Evolutionary conservation across 53 echinoderm and acorn worm genomes (phyloP).

Genomic region (Holothuria leucospilota): DNA sequence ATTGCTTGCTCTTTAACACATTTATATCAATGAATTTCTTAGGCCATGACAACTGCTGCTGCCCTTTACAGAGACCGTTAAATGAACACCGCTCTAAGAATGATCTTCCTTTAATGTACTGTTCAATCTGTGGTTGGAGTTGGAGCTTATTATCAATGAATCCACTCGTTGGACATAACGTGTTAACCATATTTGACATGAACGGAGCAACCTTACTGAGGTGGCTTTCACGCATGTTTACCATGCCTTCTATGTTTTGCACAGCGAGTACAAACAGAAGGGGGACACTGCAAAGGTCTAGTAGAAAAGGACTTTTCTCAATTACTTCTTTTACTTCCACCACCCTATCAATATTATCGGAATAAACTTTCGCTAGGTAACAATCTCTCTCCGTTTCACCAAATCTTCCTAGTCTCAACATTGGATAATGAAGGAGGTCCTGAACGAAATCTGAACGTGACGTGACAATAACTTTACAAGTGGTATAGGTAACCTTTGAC

Average conservation of each 20-base stretch:
- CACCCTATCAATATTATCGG: background rate
- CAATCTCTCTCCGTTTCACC: slow-evolving; percentile 1
- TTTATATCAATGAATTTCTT: background rate
- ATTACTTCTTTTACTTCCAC: slow-evolving; percentile 17
- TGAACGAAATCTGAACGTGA: background rate
- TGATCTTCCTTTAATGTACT: too few species aligned
- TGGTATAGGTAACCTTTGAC: background rate
- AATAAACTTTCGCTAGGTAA: background rate
- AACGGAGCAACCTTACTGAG: slow-evolving; percentile 7
- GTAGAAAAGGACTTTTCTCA: background rate
- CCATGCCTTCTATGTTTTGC: background rate
- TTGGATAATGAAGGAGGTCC: slow-evolving; percentile 2
- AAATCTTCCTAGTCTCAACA: slow-evolving; percentile 15
- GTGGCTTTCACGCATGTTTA: background rate
- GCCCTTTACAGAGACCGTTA: slow-evolving; percentile 15
- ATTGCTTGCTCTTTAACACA: slow-evolving; percentile 3
- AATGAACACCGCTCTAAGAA: background rate
- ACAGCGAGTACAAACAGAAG: slow-evolving; percentile 2
- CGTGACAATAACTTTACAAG: slow-evolving; percentile 2
- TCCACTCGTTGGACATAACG: background rate
- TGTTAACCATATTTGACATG: background rate
- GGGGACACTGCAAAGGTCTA: slow-evolving; percentile 8
- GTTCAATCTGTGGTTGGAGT: too few species aligned
- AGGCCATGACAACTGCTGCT: slow-evolving; percentile 7
- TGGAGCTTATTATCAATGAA: too few species aligned